Evolutionary conservation across 2,113 vertebrate species (phyloP), one percentile per base, ranked within the genome.

Genomic region (Chionomys nivalis): DNA sequence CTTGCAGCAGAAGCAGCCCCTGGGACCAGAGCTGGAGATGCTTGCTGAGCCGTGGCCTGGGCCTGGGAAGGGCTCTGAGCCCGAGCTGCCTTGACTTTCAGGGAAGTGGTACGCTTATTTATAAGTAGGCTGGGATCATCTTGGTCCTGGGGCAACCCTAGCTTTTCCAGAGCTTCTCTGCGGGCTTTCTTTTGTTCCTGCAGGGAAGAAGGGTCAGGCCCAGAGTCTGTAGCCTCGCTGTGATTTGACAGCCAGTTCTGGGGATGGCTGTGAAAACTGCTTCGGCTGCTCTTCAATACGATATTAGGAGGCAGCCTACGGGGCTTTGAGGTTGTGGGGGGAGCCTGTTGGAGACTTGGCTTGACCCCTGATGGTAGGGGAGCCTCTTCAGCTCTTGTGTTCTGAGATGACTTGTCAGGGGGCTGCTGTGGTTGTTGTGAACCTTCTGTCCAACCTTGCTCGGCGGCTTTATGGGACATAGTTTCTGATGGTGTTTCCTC

Each of bases 111-210:
- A 5, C 97, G 95, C 11, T 96, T 98, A 58, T 86, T 94, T 7
- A 97, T 97, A 39, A 94, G 98, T 33, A 72, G 3, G 1, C 66
- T 3, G 16, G 97, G 97, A 10, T 98, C 96, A 31, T 94, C 63
- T 23, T 97, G 95, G 70, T 98, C 98, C 94, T 98, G 98, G 0
- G 99, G 96, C 44, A 99, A 99, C 5, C 99, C 99, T 7, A 99
- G 97, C 97, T 99, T 99, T 94, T 98, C 97, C 96, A 99, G 89
- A 0, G 99, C 99, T 66, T 99, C 99, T 89, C 96, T 94, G 13
- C 98, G 99, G 9, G 99, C 99, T 31, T 96, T 98, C 83, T 99
- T 98, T 93, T 98, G 98, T 85, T 98, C 98, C 83, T 97, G 98
- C 78, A 98, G 97, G 1, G 97, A 97, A 0, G 96, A 98, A 28